These are phyloP conservation scores for Pseudococcus jackbeardsleyi DNA, from an alignment of 2,888 invertebrate genomes.

Conservation along the genomic window DNA sequence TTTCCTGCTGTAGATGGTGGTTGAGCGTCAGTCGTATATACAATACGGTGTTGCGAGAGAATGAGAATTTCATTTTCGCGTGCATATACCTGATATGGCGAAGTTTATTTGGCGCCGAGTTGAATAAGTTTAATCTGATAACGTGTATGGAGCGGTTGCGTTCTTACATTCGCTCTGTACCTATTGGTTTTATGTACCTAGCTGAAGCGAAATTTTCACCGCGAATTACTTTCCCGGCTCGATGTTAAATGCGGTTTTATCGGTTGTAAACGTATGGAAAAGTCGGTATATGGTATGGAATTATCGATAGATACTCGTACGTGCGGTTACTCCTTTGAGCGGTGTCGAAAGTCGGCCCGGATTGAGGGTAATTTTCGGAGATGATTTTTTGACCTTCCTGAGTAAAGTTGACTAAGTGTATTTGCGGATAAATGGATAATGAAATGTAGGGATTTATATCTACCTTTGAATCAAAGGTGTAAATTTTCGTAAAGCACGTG, in stretches of 20 bases:
- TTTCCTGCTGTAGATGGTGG: background rate
- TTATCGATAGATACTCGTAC: background rate
- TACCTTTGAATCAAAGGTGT: too few species aligned
- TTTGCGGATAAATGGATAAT: too few species aligned
- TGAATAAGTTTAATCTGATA: conserved; percentile 32
- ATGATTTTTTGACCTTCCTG: too few species aligned
- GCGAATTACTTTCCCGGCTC: background rate
- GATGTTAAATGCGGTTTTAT: conserved; percentile 33
- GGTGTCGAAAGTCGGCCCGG: background rate
- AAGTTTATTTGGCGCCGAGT: background rate
- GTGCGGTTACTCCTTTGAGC: background rate
- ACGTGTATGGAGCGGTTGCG: conserved; percentile 12
- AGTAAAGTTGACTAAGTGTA: too few species aligned
- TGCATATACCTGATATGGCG: conserved; percentile 17
- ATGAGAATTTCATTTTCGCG: conserved; percentile 48
- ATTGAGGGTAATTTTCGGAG: background rate
- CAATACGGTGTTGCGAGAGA: background rate
- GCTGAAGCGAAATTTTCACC: background rate
- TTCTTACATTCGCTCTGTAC: background rate
- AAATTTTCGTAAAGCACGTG: too few species aligned
- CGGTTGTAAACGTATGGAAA: conserved; percentile 35
- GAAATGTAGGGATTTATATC: too few species aligned
- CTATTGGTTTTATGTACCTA: background rate
- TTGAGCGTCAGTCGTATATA: background rate
- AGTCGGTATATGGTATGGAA: background rate